These are phyloP conservation scores for Philereme vetulata DNA, from an alignment of 2,888 invertebrate genomes.

Conservation along the genomic window DNA sequence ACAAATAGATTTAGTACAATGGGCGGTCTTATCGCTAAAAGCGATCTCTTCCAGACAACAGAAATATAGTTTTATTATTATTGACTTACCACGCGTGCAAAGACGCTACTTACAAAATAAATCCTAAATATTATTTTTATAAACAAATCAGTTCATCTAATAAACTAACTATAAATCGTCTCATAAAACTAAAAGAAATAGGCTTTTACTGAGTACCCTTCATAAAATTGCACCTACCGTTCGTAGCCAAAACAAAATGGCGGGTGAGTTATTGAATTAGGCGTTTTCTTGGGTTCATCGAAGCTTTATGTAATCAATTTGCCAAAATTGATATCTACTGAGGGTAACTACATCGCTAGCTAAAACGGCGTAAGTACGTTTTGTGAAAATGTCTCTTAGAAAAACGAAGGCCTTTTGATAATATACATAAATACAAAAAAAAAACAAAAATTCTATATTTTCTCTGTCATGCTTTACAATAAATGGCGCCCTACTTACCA, in stretches of 20 bases:
- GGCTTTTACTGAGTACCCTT: conserved; percentile 8
- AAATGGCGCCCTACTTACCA: too few relatives aligned
- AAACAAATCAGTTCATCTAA: conserved; percentile 8
- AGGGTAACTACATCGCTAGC: conserved; percentile 30
- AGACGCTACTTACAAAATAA: too few relatives aligned
- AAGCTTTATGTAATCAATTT: conserved; percentile 51
- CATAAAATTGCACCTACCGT: conserved; percentile 24
- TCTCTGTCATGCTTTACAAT: too few relatives aligned
- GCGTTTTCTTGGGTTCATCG: conserved; percentile 44
- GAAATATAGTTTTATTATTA: too few relatives aligned
- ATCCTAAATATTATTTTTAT: not conserved
- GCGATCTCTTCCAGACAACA: too few relatives aligned
- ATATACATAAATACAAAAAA: too few relatives aligned
- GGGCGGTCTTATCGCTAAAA: too few relatives aligned
- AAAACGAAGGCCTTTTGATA: too few relatives aligned
- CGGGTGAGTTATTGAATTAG: conserved; percentile 48
- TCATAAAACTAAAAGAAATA: conserved; percentile 20
- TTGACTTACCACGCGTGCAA: too few relatives aligned
- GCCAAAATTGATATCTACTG: conserved; percentile 52
- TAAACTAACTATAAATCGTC: conserved; percentile 11
- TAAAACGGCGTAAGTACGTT: conserved; percentile 6
- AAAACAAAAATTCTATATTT: too few relatives aligned
- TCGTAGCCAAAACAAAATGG: conserved; percentile 43
- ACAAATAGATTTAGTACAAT: too few relatives aligned
- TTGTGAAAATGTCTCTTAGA: not conserved